Evolutionary conservation across 2,797 vertebrate genomes (phyloP).

Genomic region (Leontocebus nigricollis): DNA sequence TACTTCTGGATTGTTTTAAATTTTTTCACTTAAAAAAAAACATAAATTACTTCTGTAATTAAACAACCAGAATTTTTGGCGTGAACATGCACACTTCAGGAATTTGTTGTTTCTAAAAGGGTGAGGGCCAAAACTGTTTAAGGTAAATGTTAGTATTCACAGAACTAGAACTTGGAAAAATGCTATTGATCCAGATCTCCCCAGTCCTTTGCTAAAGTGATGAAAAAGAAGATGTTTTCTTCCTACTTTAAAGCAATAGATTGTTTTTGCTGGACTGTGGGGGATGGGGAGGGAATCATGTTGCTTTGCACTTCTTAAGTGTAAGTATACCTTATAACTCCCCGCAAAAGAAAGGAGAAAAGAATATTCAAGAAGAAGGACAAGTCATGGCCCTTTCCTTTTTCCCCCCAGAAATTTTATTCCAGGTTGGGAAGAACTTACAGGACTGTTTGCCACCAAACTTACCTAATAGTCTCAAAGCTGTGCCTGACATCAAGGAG

Average conservation of each 20-base stretch:
- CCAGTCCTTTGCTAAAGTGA: background rate
- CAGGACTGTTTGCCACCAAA: background rate
- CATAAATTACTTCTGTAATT: background rate
- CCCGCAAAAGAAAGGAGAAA: background rate
- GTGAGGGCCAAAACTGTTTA: background rate
- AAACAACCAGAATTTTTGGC: background rate
- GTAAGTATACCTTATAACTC: background rate
- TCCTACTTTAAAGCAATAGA: background rate
- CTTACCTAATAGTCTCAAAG: background rate
- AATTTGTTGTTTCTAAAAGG: background rate
- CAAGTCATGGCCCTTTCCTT: background rate
- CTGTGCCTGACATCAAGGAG: background rate
- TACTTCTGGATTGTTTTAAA: constrained; percentile 12
- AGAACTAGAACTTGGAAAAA: background rate
- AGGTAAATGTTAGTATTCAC: background rate
- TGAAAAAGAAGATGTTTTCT: background rate
- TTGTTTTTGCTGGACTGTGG: background rate
- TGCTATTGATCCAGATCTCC: background rate
- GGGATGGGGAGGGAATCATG: background rate
- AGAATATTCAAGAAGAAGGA: background rate
- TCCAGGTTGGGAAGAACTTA: background rate
- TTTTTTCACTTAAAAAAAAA: background rate
- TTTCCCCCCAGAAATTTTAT: background rate
- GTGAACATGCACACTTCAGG: background rate
- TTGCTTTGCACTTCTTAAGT: background rate